Evolutionary conservation across 2,888 invertebrate genomes (phyloP).

Genomic region (Morpho achilles): DNA sequence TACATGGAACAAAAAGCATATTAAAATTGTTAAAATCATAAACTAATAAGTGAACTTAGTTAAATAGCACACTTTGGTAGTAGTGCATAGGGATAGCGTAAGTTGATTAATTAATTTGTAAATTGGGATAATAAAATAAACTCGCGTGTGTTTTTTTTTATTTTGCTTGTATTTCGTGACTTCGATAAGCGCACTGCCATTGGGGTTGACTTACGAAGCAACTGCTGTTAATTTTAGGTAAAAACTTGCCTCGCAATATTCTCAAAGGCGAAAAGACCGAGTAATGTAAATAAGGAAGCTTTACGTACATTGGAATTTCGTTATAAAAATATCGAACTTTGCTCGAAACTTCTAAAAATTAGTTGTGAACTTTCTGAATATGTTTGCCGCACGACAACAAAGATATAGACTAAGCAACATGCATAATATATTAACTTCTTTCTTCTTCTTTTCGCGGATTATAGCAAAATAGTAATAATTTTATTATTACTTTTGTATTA

Average conservation of each 20-base stretch:
- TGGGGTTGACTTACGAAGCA: slow-evolving; percentile 55
- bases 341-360: slow-evolving; percentile 46
- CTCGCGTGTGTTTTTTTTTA: not conserved
- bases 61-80: too few species aligned
- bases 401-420: slow-evolving; percentile 22
- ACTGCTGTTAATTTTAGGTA: slow-evolving; percentile 64
- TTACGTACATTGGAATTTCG: slow-evolving; percentile 45
- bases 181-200: slow-evolving; percentile 31
- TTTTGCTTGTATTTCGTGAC: slow-evolving; percentile 34
- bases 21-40: too few species aligned
- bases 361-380: slow-evolving; percentile 40
- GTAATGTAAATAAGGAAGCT: slow-evolving; percentile 50
- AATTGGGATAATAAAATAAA: not conserved
- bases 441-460: too few species aligned
- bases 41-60: too few species aligned
- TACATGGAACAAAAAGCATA: too few species aligned
- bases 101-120: too few species aligned
- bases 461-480: too few species aligned
- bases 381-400: slow-evolving; percentile 35
- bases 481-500: too few species aligned
- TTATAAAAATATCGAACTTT: slow-evolving; percentile 40
- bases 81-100: too few species aligned
- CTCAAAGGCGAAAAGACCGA: slow-evolving; percentile 48
- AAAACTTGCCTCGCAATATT: slow-evolving; percentile 62
- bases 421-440: slow-evolving; percentile 21